Evolutionary conservation across 2,888 invertebrate genomes (phyloP), one percentile per base, ranked within the genome.

Genomic region (Nemoura dubitans): DNA sequence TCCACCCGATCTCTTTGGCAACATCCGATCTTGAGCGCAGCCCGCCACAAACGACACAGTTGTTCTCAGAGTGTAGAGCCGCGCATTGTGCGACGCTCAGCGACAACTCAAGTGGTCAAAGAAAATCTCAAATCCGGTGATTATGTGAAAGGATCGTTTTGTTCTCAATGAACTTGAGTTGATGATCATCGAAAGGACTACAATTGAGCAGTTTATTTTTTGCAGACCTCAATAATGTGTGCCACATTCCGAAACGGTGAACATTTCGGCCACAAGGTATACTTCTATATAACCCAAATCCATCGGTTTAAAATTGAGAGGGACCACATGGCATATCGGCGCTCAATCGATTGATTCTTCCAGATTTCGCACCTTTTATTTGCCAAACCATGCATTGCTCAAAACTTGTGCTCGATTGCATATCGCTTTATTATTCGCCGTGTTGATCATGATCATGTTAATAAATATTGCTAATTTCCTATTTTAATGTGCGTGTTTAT

Each of bases 101-200:
- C 26, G 28, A 81, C 28, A 30, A 21, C 81, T 84, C 84, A 76
- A 84, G 84, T 84, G 84, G 84, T 84, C 84, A 84, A 59, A 84
- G 84, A 84, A 84, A 76, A 81, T 2, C 28, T 27, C 26, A 84
- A 84, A 84, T 84, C 84, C 84, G 59, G 84, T 59, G 84, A 84
- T 84, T 84, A 84, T 84, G 59, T 84, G 76, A 16, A 59, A 25
- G 76, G 76, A 76, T 26, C 26, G 81, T 84, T 84, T 84, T 84
- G 84, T 84, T 84, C 84, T 84, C 28, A 84, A 84, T 84, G 84
- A 84, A 84, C 76, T 76, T 84, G 59, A 84, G 84, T 84, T 84
- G 84, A 84, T 84, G 84, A 84, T 76, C 84, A 84, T 84, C 84
- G 84, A 84, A 76, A 84, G 84, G 76, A 84, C 84, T 59, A 84